A percentile compares a stretch with the other conserved stretches of the same genome.
Conservation (phyloP, 2,113 vertebrate genomes). For the Asarcornis scutulata region DNA sequence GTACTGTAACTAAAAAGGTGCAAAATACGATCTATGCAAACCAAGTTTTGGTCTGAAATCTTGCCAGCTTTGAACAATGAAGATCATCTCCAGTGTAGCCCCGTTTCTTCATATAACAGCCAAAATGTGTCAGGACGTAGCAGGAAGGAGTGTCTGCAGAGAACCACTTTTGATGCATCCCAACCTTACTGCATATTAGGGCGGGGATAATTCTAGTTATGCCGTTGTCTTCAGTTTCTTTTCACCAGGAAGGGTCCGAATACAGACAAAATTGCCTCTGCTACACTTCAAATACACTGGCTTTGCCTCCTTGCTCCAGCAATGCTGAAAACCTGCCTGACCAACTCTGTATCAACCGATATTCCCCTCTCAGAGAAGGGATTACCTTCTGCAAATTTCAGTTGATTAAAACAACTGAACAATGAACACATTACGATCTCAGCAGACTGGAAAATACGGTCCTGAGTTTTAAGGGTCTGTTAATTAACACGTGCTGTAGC, state of each 20-base stretch:
- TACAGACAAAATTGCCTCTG: neutral
- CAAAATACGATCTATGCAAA: neutral
- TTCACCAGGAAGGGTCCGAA: neutral
- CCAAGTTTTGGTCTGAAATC: neutral
- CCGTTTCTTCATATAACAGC: fast-evolving
- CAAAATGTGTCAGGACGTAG: neutral
- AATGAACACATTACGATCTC: neutral
- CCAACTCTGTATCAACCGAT: neutral
- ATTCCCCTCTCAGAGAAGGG: neutral
- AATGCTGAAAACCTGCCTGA: neutral
- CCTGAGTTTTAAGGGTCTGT: fast-evolving
- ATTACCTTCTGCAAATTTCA: neutral
- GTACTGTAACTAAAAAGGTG: neutral
- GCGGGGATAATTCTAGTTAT: neutral
- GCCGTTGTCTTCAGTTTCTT: neutral
- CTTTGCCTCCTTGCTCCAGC: neutral
- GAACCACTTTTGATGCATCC: neutral
- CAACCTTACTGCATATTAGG: neutral
- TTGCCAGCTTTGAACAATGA: neutral
- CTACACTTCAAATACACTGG: neutral
- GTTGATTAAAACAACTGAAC: neutral
- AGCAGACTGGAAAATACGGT: neutral
- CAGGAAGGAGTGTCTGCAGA: neutral
- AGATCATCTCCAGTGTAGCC: neutral
- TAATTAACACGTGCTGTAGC: neutral